Evolutionary conservation across 2,113 vertebrate genomes (phyloP), one percentile per base, ranked within the genome.

Genomic region (Malurus alboscapulatus): DNA sequence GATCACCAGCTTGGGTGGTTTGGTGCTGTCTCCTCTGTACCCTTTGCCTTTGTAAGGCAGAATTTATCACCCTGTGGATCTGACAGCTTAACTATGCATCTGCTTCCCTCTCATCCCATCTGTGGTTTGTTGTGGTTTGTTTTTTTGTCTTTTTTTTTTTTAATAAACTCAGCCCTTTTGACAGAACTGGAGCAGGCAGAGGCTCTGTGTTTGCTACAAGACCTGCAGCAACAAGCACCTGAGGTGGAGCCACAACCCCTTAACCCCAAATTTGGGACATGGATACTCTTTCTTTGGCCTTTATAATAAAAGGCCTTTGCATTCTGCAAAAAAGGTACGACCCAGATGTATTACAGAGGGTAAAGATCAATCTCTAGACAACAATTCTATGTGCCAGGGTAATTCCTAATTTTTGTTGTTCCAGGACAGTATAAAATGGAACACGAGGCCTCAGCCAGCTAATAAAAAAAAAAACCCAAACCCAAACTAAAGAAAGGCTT

Each of bases 81-180:
- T 72, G 66, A 72, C 90, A 89, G 77, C 66, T 92, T 92, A 91
- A 82, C 81, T 68, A 12, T 68, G 22, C 93, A 91, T 94, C 91
- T 94, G 84, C 44, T 92, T 95, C 17, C 25, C 22, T 84, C 74
- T 92, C 65, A 63, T 55, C 62, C 89, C 73, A 87, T 91, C 74
- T 93, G 73, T 87, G 80, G 10, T n/a, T 84, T 72, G 17, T 47
- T 58, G 4, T 27, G 22, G 3, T 6, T 22, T 32, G 4, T 12
- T 27, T 27, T 34, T 58, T 34, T 45, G 61, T 48, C 47, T 32
- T 4, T 16, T 27, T 27, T 34, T 58, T 34, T 42, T 34, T 66
- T 48, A 51, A 54, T 5, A 7, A 84, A 24, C n/a, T 83, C 15
- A 45, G 50, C 53, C 45, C 62, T 9, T 73, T 75, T 92, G 83